Evolutionary conservation across 2,888 invertebrate species (phyloP).

Genomic region (Coelinius sp.): DNA sequence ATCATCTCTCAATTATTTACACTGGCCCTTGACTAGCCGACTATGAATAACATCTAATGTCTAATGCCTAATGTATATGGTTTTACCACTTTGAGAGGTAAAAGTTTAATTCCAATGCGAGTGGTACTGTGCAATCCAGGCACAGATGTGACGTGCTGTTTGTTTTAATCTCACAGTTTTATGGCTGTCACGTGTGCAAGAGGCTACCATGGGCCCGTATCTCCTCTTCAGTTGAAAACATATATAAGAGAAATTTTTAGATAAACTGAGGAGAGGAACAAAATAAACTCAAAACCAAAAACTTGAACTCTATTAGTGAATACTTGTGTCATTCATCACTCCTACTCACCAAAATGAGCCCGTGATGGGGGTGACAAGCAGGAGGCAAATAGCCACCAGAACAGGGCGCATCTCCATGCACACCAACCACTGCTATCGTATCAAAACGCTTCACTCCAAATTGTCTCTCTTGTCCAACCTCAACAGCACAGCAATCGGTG

Average conservation of each 20-base stretch:
- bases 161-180: conserved; percentile 57
- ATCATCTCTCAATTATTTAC: conserved; percentile 18
- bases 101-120: conserved; percentile 5
- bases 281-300: conserved; percentile 30
- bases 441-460: conserved; percentile 9
- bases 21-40: conserved; percentile 16
- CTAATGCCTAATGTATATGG: no score
- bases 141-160: conserved; percentile 54
- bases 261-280: neutral
- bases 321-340: neutral
- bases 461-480: neutral
- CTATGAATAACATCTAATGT: neutral
- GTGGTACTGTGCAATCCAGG: conserved; percentile 44
- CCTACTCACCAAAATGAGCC: conserved; percentile 90
- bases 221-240: neutral
- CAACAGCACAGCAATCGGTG: neutral
- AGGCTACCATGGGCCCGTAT: conserved; percentile 17
- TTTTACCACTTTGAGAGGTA: neutral
- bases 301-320: conserved; percentile 36
- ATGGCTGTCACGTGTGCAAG: conserved; percentile 56
- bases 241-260: neutral
- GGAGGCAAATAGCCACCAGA: conserved; percentile 86
- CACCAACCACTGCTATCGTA: conserved; percentile 52
- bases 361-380: conserved; percentile 90
- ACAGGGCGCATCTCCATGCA: conserved; percentile 79